Evolutionary conservation across 2,113 vertebrate genomes (phyloP), one percentile per base, ranked within the genome.

Genomic region (Phyllostomus discolor): DNA sequence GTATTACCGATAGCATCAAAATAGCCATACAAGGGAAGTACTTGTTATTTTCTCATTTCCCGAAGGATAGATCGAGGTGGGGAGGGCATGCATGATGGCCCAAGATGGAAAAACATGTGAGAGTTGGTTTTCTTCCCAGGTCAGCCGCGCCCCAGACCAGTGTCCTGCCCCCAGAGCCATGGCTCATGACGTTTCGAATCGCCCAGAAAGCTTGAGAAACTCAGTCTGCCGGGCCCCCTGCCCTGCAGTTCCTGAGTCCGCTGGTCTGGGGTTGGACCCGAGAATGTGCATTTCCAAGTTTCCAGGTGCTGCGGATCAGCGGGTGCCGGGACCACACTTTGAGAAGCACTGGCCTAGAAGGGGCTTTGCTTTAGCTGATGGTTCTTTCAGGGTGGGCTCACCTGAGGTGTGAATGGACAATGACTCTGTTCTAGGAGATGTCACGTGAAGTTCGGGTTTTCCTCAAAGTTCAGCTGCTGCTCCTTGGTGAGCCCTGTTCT

Each of bases 401-500:
- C 24, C 50, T 87, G 33, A 22, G 8, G 14, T 10, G 22, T 80
- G 46, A 46, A 72, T n/a, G 64, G 35, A 33, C 48, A 67, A 20
- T 8, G 48, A 7, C 64, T 16, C 4, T 86, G 16, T 38, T 69
- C n/a, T 54, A 64, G 83, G 52, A 69, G 31, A 52, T 4, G 41
- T 72, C 69, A 7, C 5, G 3, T 7, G 31, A 70, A 43, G 33
- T 43, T 31, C 2, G 10, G 6, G 43, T 85, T 73, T 85, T 75
- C 41, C 24, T 9, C 28, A 46, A 38, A 76, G 35, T 62, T 10
- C 73, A 35, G 75, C 75, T 28, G 5, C n/a, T 62, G 10, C 48
- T 70, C 15, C 1, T 10, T 8, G 28, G 17, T 7, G 5, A 10
- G 38, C 2, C 0, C 12, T 31, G 14, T 2, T 38, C 26, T 38